Conservation (phyloP, 2,888 invertebrate genomes). For the Parnassius smintheus region DNA sequence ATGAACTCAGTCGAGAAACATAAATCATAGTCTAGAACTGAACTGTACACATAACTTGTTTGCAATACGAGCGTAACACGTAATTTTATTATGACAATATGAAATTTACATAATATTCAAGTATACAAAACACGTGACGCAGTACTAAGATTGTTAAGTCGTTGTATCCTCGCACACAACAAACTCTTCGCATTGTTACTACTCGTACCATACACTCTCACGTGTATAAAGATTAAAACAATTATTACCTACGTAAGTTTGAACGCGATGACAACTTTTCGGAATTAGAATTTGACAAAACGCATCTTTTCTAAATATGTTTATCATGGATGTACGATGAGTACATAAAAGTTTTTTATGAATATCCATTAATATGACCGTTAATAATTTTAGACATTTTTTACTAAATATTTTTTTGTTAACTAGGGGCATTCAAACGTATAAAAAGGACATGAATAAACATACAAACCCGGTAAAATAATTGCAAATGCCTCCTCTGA, state of each 20-base stretch:
- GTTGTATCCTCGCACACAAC: background rate
- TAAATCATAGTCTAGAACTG: too few species aligned
- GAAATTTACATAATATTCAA: background rate
- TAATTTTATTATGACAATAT: background rate
- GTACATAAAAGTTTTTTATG: background rate
- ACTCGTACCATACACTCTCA: constrained; percentile 4
- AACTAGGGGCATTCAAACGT: too few species aligned
- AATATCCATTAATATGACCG: background rate
- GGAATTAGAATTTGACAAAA: constrained; percentile 35
- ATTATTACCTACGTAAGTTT: constrained; percentile 27
- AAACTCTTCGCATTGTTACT: background rate
- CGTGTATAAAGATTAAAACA: constrained; percentile 31
- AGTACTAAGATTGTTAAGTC: constrained; percentile 1
- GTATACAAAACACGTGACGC: background rate
- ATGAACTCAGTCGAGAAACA: too few species aligned
- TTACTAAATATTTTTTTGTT: too few species aligned
- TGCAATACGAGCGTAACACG: background rate
- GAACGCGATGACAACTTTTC: constrained; percentile 41
- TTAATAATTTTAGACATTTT: too few species aligned
- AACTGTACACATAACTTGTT: too few species aligned
- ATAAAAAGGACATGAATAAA: too few species aligned
- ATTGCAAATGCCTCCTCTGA: too few species aligned
- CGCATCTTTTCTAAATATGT: constrained; percentile 13
- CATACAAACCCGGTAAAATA: too few species aligned
- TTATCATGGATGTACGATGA: constrained; percentile 1